These are phyloP conservation scores for Notothenia coriiceps DNA, from an alignment of 2,113 vertebrate genomes.

Conservation along the genomic window DNA sequence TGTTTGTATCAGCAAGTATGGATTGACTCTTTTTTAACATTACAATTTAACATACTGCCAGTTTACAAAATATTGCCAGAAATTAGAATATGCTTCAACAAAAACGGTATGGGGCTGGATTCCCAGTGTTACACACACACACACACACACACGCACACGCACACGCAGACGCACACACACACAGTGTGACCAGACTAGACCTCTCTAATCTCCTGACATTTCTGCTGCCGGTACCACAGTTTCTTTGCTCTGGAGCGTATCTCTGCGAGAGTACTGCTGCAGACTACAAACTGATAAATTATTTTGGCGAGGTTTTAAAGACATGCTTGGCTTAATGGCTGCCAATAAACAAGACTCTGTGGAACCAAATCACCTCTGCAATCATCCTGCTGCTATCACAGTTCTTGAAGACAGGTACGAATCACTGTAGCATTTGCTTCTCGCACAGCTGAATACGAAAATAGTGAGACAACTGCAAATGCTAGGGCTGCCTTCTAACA, in stretches of 20 bases:
- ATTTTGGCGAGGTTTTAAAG: conserved; percentile 59
- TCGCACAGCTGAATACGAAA: conserved; percentile 22
- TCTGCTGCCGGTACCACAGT: conserved; percentile 21
- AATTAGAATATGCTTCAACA: conserved; percentile 28
- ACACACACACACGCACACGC: not conserved
- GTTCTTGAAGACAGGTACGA: conserved; percentile 47
- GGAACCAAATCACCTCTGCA: conserved; percentile 58
- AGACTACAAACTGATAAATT: conserved; percentile 44
- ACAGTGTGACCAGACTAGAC: conserved; percentile 31
- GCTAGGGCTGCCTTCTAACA: conserved; percentile 8
- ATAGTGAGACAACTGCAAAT: conserved; percentile 17
- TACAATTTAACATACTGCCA: conserved; percentile 20
- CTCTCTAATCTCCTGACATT: conserved; percentile 54
- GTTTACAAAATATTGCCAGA: conserved; percentile 3
- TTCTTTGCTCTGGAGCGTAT: conserved; percentile 27
- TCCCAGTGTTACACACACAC: conserved; percentile 13
- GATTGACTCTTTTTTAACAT: not conserved
- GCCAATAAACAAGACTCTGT: conserved; percentile 59
- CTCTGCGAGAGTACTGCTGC: conserved; percentile 37
- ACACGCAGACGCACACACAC: not conserved
- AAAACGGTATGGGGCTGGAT: conserved; percentile 24
- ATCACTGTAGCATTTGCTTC: conserved; percentile 41
- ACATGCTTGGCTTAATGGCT: conserved; percentile 59
- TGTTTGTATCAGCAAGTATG: conserved; percentile 20
- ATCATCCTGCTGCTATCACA: conserved; percentile 54